These are phyloP conservation scores for Apteryx mantelli DNA, from an alignment of 2,113 vertebrate species.

Conservation along the genomic window DNA sequence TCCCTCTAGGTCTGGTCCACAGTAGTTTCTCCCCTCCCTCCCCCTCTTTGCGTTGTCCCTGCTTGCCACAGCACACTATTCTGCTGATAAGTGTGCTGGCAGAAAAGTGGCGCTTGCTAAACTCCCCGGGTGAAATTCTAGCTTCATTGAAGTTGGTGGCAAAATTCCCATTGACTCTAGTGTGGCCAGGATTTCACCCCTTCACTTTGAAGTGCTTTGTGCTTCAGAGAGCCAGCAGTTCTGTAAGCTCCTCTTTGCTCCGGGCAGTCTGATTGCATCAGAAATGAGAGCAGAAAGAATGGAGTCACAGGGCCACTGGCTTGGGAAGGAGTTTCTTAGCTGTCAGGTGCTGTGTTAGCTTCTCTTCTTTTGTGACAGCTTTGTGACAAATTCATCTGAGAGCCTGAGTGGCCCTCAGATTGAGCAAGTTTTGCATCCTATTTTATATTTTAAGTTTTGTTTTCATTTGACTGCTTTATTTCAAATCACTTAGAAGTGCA, in stretches of 20 bases:
- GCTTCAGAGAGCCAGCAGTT: slow-evolving; percentile 45
- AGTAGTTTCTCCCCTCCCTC: background rate
- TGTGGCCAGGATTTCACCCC: slow-evolving; percentile 20
- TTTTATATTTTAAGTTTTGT: slow-evolving; percentile 11
- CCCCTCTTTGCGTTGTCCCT: background rate
- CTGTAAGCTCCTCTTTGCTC: slow-evolving; percentile 32
- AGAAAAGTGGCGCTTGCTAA: background rate
- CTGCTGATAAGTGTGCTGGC: background rate
- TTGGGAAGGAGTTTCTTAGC: slow-evolving; percentile 45
- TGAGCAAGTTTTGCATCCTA: background rate
- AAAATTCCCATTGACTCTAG: slow-evolving; percentile 46
- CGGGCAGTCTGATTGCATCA: slow-evolving; percentile 46
- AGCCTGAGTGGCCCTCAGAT: background rate
- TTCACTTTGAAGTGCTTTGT: slow-evolving; percentile 35
- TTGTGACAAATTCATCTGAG: background rate
- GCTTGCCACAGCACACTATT: background rate
- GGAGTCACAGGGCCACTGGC: slow-evolving; percentile 29
- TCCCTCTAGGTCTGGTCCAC: background rate
- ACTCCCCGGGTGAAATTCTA: background rate
- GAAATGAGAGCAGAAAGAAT: slow-evolving; percentile 59
- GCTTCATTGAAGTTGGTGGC: background rate
- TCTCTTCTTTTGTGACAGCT: slow-evolving; percentile 2
- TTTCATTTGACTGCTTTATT: background rate
- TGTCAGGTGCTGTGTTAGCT: slow-evolving; percentile 31
- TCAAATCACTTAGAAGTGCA: background rate